Conservation (phyloP, 1,140 invertebrate genomes). For the Heliconius nattereri region DNA sequence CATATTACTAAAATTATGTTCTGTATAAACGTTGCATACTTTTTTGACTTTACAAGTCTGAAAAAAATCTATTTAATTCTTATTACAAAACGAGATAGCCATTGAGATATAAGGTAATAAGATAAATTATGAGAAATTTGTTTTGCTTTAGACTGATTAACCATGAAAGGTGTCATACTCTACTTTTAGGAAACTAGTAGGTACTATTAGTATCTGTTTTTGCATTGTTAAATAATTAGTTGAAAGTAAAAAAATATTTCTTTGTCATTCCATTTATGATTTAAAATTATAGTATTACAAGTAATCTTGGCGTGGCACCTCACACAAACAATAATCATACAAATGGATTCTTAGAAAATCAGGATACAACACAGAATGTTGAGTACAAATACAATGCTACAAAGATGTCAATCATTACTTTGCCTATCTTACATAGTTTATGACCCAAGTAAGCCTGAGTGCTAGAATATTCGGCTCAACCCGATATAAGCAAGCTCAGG, state of each 20-base stretch:
- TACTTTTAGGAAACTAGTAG: too few species aligned
- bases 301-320: neutral
- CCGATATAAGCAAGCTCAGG: neutral
- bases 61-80: too few species aligned
- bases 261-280: neutral
- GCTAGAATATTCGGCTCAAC: neutral
- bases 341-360: constrained; percentile 6
- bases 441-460: neutral
- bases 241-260: neutral
- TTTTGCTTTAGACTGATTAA: too few species aligned
- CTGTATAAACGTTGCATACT: too few species aligned
- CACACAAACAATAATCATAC: constrained; percentile 9
- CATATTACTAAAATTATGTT: too few species aligned
- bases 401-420: neutral
- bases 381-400: constrained; percentile 2
- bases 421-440: neutral
- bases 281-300: neutral
- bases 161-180: too few species aligned
- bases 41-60: too few species aligned
- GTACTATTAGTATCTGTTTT: too few species aligned
- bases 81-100: too few species aligned
- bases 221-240: too few species aligned
- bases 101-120: too few species aligned
- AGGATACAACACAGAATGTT: neutral
- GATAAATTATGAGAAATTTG: too few species aligned